Evolutionary conservation across 1,140 invertebrate species (phyloP).

Genomic region (Hyphantria cunea): DNA sequence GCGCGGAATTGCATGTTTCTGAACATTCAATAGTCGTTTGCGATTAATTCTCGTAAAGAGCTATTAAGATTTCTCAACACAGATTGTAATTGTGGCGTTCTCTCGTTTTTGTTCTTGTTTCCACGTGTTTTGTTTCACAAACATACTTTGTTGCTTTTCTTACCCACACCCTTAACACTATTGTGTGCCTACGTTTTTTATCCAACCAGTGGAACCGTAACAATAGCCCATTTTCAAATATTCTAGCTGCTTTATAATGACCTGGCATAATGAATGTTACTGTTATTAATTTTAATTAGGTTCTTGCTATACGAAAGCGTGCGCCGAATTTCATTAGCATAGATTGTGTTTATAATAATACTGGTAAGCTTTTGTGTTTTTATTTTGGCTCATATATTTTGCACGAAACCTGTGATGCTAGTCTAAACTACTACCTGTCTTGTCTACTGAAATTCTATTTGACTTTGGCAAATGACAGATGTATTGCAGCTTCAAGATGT

Average conservation of each 20-base stretch:
- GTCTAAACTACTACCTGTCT: too few relatives aligned
- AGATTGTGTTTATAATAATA: neutral
- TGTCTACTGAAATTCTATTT: too few relatives aligned
- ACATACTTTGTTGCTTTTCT: constrained; percentile 43
- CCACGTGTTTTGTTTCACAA: constrained; percentile 35
- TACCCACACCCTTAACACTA: constrained; percentile 55
- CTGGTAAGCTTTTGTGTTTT: neutral
- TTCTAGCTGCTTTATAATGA: constrained; percentile 33
- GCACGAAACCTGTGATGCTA: too few relatives aligned
- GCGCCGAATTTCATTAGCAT: neutral
- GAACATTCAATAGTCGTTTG: constrained; percentile 6
- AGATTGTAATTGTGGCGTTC: constrained; percentile 10
- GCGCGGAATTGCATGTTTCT: constrained; percentile 2
- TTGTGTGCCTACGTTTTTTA: constrained; percentile 40
- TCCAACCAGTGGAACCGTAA: constrained; percentile 34
- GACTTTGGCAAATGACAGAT: too few relatives aligned
- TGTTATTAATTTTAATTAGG: constrained; percentile 1
- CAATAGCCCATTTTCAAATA: constrained; percentile 43
- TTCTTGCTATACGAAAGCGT: constrained; percentile 4
- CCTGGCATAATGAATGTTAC: constrained; percentile 6
- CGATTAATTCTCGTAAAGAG: constrained; percentile 14
- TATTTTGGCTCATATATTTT: too few relatives aligned
- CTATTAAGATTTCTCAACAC: constrained; percentile 14
- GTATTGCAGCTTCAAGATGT: too few relatives aligned
- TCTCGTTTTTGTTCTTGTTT: neutral